Evolutionary conservation across 2,797 vertebrate species (phyloP), one percentile per base, ranked within the genome.

Genomic region (Limosa lapponica): DNA sequence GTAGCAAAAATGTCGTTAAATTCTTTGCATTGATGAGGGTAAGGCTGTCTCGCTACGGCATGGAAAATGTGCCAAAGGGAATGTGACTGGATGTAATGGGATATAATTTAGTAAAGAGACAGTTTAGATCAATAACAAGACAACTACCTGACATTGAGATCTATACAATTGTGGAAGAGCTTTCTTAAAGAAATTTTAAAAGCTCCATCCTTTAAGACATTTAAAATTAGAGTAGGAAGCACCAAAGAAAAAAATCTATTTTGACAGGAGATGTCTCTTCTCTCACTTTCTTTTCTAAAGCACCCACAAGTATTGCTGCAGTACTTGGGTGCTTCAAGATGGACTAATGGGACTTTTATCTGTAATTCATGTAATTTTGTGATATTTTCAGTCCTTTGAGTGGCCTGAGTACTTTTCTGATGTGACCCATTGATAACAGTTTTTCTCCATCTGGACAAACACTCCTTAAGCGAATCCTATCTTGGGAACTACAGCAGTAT

Each of bases 81-180:
- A 87, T 86, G 41, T 54, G n/a, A 75, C 44, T 85, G 44, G 32
- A 39, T 86, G 19, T 86, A 95, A 83, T 28, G 37, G 41, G n/a
- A 46, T 94, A 70, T 89, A 87, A 81, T 95, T 91, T 85, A 77
- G 49, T 52, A 83, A 94, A 84, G 72, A 95, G 49, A 54, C 24
- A 71, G 43, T 78, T 95, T 81, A 85, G 67, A 93, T 93, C 89
- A 91, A 61, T 94, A 89, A 54, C 41, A 71, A 84, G 89, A 92
- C 48, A 73, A 51, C 36, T 82, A 55, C 44, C 32, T 93, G 78
- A 93, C 69, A 61, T 1, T 34, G 49, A 74, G 79, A 65, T 91
- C 72, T 82, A 52, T 74, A 54, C 51, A 77, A 28, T 46, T 87
- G 32, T 2, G 2, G 25, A 93, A 92, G 59, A 90, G 20, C 51